These are phyloP conservation scores for Tiliqua scincoides DNA, from an alignment of 2,113 vertebrate genomes.

Conservation along the genomic window DNA sequence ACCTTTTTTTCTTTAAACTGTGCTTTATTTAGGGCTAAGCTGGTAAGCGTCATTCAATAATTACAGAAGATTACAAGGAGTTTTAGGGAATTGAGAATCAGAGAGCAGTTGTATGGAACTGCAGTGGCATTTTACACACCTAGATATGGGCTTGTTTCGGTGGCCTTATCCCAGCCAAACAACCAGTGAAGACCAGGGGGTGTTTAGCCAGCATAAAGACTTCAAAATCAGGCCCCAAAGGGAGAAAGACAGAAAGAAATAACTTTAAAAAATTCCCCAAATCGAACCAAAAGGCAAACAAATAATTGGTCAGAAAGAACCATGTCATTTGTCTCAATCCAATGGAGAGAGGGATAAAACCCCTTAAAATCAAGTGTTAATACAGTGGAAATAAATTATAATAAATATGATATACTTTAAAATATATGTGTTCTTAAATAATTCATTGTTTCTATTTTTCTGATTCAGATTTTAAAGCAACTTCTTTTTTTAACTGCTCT, in stretches of 20 bases:
- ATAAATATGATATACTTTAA: constrained; percentile 89
- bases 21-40: constrained; percentile 99
- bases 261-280: constrained; percentile 21
- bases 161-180: constrained; percentile 60
- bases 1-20: constrained; percentile 92
- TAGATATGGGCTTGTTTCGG: constrained; percentile 65
- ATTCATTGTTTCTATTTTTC: constrained; percentile 81
- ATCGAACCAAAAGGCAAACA: constrained; percentile 42
- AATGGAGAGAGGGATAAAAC: constrained; percentile 37
- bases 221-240: constrained; percentile 59
- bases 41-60: constrained; percentile 99
- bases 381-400: constrained; percentile 84
- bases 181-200: constrained; percentile 51
- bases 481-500: constrained; percentile 94
- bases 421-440: constrained; percentile 89
- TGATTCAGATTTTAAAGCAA: constrained; percentile 86
- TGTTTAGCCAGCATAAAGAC: constrained; percentile 63
- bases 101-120: constrained; percentile 92
- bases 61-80: constrained; percentile 99
- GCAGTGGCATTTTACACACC: constrained; percentile 78
- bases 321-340: constrained; percentile 73
- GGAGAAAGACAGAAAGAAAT: constrained; percentile 46
- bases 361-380: constrained; percentile 76
- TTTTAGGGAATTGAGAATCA: constrained; percentile 94
- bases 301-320: constrained; percentile 75